These are phyloP conservation scores for Anticlea derivata DNA, from an alignment of 2,888 invertebrate genomes.

Conservation along the genomic window DNA sequence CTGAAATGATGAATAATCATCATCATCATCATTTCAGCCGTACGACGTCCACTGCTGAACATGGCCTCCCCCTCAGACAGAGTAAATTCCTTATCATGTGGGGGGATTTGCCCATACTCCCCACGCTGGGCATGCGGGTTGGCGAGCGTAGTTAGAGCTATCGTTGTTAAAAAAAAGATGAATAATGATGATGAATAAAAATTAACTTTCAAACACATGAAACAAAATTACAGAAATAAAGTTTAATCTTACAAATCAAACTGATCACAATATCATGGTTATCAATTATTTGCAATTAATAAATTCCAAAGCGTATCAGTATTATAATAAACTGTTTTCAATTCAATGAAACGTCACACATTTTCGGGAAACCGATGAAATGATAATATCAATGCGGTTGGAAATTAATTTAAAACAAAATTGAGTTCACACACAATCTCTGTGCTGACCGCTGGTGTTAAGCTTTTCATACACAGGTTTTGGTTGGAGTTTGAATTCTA, in stretches of 20 bases:
- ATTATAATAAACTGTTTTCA: conserved; percentile 4
- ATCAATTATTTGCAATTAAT: not conserved
- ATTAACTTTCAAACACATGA: not conserved
- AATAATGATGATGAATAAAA: no score
- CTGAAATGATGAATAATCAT: no score
- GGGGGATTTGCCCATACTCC: no score
- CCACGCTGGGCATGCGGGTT: no score
- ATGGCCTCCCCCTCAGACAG: no score
- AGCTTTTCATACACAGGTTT: not conserved
- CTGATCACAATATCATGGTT: not conserved
- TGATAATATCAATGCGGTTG: conserved; percentile 18
- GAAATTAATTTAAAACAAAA: conserved; percentile 22
- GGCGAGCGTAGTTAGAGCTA: no score
- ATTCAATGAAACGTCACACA: conserved; percentile 10
- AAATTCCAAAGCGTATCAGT: not conserved
- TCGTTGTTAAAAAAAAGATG: no score
- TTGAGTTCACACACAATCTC: conserved; percentile 9
- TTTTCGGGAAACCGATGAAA: conserved; percentile 1
- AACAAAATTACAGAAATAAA: not conserved
- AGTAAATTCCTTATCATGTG: no score
- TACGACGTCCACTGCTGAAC: no score
- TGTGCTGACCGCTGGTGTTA: not conserved
- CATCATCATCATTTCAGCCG: no score
- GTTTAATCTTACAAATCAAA: no score
- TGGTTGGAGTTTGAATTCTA: not conserved